phyloP scores from a whole-genome alignment of 2,113 vertebrate genomes.

The Piprites chloris region DNA sequence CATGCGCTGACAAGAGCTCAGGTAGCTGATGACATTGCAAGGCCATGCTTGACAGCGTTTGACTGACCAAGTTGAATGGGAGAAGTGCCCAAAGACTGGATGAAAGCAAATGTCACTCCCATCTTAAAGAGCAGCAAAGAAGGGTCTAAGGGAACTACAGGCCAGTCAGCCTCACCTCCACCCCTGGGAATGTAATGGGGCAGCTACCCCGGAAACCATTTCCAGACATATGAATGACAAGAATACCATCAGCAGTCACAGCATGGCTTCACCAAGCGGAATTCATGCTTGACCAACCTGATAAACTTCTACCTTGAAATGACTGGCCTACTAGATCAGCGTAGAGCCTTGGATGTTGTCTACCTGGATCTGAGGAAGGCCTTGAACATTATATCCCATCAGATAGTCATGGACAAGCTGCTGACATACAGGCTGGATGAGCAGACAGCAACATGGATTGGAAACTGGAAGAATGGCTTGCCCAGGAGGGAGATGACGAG shows the following conservation, averaged over 20 bases:
- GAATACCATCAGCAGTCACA: neutral
- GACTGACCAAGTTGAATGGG: neutral
- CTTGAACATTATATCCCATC: neutral
- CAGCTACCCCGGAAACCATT: neutral
- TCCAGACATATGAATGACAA: neutral
- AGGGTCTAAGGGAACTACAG: neutral
- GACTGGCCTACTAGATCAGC: neutral
- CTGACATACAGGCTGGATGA: neutral
- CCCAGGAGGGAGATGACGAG: neutral
- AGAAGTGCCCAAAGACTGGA: neutral
- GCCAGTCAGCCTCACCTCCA: neutral
- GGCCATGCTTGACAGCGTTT: neutral
- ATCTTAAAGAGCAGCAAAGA: neutral
- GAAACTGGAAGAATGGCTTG: neutral
- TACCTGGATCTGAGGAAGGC: neutral
- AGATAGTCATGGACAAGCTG: neutral
- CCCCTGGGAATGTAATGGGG: neutral
- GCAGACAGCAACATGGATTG: neutral
- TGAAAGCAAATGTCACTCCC: neutral
- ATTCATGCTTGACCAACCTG: neutral
- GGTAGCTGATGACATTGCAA: neutral
- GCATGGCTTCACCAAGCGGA: neutral
- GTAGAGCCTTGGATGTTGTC: neutral
- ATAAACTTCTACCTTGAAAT: neutral
- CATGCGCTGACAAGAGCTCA: fast-evolving